Evolutionary conservation across 2,888 invertebrate species (phyloP), one percentile per base, ranked within the genome.

Genomic region (Beris chalybata): DNA sequence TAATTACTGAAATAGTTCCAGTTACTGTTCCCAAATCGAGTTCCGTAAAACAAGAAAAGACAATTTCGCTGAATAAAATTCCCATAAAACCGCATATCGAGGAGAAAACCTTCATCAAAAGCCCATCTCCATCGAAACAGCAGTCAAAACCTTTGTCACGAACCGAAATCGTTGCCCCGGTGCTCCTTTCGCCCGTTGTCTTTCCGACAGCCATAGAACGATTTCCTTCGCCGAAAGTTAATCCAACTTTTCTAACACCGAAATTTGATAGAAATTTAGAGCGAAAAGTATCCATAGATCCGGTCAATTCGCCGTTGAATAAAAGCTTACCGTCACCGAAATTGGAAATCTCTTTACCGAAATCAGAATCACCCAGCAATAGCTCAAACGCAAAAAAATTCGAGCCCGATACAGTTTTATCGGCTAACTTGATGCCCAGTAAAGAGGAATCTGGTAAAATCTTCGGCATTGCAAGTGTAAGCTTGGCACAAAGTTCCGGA

Each of bases 361-460:
- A 72, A 15, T 70, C 61, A 55, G 67, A 70, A 4, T 68, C 70
- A 29, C 64, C 69, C 11, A 64, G 70, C 54, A 22, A 48, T 9
- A 30, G 47, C 67, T 70, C 72, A 4, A 72, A 72, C 61, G 69
- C 73, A 1, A 76, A 75, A 52, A 70, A 69, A 48, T 43, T 43
- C n/a, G 69, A 67, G 9, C 30, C 66, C 12, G 80, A 80, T 73
- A 77, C 76, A 66, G 77, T 80, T 29, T 65, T 79, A 53, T 78
- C 79, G 0, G 80, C 79, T 7, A 81, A 80, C 63, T 72, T 81
- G 3, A 79, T 81, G 77, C 81, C 82, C 12, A 82, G 81, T 70
- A 80, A 80, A 69, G 81, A 82, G 69, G 82, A 82, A 57, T 81
- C 81, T 1, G 80, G 79, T 3, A 82, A 82, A 73, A 81, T 81